Evolutionary conservation across 2,797 vertebrate species (phyloP).

Genomic region (Sylvia borin): DNA sequence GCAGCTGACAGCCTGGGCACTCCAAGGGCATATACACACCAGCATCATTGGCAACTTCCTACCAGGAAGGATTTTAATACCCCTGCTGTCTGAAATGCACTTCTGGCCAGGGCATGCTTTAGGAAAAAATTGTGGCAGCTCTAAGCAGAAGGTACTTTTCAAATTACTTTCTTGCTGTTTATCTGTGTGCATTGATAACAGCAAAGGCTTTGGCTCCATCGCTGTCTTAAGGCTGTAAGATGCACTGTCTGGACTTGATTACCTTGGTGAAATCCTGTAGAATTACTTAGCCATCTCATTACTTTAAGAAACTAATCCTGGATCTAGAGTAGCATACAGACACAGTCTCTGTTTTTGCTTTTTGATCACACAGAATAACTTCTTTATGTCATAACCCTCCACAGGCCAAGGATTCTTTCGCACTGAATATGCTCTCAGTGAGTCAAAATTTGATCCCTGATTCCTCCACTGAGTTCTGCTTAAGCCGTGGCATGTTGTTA

Average conservation of each 20-base stretch:
- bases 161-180: neutral
- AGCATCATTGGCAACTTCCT: constrained; percentile 33
- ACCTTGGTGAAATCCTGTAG: neutral
- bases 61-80: constrained; percentile 28
- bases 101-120: neutral
- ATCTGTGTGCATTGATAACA: neutral
- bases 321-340: neutral
- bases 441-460: neutral
- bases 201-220: neutral
- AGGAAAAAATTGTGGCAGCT: neutral
- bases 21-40: constrained; percentile 57
- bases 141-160: neutral
- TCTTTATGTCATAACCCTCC: neutral
- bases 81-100: neutral
- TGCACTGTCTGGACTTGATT: neutral
- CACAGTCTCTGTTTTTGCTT: neutral
- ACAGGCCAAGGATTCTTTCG: neutral
- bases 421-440: neutral
- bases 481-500: neutral
- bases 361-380: neutral
- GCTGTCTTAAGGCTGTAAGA: neutral
- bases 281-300: constrained; percentile 21
- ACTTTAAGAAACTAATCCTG: constrained; percentile 20
- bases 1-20: constrained; percentile 64
- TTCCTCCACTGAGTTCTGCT: neutral